Percentiles rank a stretch among this genome's conserved stretches.
These are phyloP conservation scores for Harlomillsia oculata DNA, from an alignment of 1,140 invertebrate genomes.

Conservation along the genomic window DNA sequence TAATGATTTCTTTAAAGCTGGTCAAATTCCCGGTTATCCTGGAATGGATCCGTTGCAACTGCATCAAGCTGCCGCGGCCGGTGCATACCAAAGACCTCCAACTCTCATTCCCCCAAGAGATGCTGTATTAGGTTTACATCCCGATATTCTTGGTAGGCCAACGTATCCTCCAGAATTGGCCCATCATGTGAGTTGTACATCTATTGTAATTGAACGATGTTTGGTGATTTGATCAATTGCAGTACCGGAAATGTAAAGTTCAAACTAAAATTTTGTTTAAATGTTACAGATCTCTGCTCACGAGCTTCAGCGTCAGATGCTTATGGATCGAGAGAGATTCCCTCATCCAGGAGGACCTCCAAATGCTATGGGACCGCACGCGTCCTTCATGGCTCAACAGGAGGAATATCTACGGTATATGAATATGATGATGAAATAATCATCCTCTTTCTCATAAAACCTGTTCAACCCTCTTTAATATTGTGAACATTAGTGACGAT, in stretches of 20 bases:
- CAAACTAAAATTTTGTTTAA: not conserved
- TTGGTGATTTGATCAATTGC: not conserved
- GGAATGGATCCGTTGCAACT: constrained; percentile 34
- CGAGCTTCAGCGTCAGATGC: constrained; percentile 58
- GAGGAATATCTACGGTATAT: constrained; percentile 68
- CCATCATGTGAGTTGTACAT: constrained; percentile 51
- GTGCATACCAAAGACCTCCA: constrained; percentile 52
- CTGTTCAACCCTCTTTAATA: too few species aligned
- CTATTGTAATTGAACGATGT: not conserved
- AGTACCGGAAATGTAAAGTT: not conserved
- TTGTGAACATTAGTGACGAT: too few species aligned
- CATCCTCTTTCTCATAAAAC: constrained; percentile 1
- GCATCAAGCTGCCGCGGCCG: constrained; percentile 43
- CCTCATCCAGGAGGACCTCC: constrained; percentile 47
- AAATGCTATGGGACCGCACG: constrained; percentile 34
- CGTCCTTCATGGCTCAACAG: constrained; percentile 54
- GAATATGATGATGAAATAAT: constrained; percentile 33
- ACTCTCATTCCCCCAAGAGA: constrained; percentile 46
- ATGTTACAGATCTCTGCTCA: constrained; percentile 4
- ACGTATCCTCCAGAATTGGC: constrained; percentile 76
- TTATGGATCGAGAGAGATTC: constrained; percentile 68
- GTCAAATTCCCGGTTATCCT: constrained; percentile 34
- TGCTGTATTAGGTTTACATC: constrained; percentile 44
- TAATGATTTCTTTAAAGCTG: constrained; percentile 26
- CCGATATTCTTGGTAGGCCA: constrained; percentile 59